Percentiles rank a stretch among this genome's conserved stretches.
phyloP scores from a whole-genome alignment of 1,140 invertebrate genomes.

The Drosophila eugracilis region DNA sequence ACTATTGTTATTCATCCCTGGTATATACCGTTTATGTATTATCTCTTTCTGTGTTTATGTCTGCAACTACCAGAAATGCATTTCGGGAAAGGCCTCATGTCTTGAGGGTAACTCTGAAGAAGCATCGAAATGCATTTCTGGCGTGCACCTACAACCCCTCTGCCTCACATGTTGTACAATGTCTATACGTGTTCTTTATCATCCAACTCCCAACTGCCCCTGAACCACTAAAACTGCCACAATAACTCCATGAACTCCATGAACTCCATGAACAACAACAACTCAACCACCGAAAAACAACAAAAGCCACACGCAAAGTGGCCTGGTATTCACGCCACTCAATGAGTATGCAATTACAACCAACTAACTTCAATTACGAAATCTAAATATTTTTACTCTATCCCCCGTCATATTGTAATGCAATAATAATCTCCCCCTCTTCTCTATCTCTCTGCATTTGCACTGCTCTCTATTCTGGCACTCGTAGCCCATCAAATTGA shows the following conservation, averaged over 20 bases:
- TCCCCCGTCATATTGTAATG: constrained; percentile 38
- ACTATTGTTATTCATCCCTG: constrained; percentile 8
- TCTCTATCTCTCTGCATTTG: constrained; percentile 15
- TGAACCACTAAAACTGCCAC: constrained; percentile 36
- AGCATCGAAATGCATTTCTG: constrained; percentile 34
- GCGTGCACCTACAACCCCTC: constrained; percentile 1
- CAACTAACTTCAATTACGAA: constrained; percentile 57
- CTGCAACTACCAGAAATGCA: constrained; percentile 35
- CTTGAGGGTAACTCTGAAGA: neutral
- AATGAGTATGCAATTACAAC: constrained; percentile 83
- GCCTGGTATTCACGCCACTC: constrained; percentile 84
- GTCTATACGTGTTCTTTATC: constrained; percentile 50
- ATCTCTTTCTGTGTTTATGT: constrained; percentile 14
- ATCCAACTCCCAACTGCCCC: constrained; percentile 25
- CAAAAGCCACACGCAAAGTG: constrained; percentile 78
- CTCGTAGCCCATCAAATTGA: constrained; percentile 61
- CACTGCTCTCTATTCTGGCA: constrained; percentile 19
- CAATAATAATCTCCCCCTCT: constrained; percentile 18
- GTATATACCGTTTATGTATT: constrained; percentile 3
- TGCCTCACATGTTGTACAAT: constrained; percentile 48
- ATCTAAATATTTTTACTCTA: constrained; percentile 48
- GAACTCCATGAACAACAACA: constrained; percentile 42
- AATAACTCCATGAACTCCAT: constrained; percentile 39
- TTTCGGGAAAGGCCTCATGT: constrained; percentile 24
- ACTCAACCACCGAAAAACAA: constrained; percentile 42